phyloP scores from a whole-genome alignment of 2,888 invertebrate genomes.

The Crocallis elinguaria region DNA sequence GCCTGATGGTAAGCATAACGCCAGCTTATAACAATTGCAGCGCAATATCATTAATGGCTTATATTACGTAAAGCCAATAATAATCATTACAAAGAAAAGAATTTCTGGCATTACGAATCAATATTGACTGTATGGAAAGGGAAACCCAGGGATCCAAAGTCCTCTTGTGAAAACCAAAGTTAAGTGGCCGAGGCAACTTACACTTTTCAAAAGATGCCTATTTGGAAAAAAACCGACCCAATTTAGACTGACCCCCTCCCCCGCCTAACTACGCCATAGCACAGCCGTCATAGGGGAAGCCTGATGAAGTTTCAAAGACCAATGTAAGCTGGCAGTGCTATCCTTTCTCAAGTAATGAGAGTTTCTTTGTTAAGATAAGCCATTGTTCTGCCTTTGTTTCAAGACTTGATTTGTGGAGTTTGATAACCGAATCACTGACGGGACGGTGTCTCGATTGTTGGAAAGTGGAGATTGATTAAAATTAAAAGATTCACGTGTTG shows the following conservation, averaged over 20 bases:
- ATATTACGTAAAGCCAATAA: no score
- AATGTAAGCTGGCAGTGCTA: constrained; percentile 45
- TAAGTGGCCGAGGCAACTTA: no score
- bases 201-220: no score
- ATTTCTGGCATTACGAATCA: no score
- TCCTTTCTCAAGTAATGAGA: constrained; percentile 54
- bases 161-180: no score
- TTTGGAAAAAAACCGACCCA: no score
- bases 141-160: no score
- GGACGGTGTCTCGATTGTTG: constrained; percentile 45
- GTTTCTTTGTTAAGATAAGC: constrained; percentile 57
- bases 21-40: no score
- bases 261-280: not conserved
- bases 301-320: constrained; percentile 49
- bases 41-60: no score
- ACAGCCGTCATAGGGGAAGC: constrained; percentile 28
- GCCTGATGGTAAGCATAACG: no score
- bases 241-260: not conserved
- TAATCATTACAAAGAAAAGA: no score
- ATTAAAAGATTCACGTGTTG: constrained; percentile 43
- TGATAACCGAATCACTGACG: constrained; percentile 50
- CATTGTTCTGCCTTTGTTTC: constrained; percentile 49
- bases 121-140: no score
- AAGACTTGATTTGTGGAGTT: constrained; percentile 55
- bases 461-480: constrained; percentile 49